Evolutionary conservation across 1,140 invertebrate species (phyloP).

Genomic region (Branchinecta lindahli): DNA sequence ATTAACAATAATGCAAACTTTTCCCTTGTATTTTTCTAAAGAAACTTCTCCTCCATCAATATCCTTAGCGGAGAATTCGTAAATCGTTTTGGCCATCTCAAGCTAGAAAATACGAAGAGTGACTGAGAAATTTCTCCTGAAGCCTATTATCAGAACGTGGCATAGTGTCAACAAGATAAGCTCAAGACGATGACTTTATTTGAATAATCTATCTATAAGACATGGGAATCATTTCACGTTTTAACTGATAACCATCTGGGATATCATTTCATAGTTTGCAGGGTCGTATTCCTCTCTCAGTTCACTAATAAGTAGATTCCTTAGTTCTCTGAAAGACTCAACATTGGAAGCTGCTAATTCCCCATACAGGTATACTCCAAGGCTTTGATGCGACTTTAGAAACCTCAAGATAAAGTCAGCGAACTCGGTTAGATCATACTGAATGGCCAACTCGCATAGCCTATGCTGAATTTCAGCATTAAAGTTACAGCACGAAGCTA

Average conservation of each 20-base stretch:
- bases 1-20: slow-evolving; percentile 61
- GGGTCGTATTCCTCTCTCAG: not conserved
- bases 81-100: slow-evolving; percentile 46
- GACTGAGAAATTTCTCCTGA: too few relatives aligned
- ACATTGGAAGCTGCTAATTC: not conserved
- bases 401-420: not conserved
- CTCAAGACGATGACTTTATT: too few relatives aligned
- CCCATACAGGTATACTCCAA: not conserved
- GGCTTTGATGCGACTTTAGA: not conserved
- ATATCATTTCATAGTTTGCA: not conserved
- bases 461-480: not conserved
- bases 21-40: slow-evolving; percentile 50
- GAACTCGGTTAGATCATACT: not conserved
- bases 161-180: too few relatives aligned
- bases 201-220: too few relatives aligned
- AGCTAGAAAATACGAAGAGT: not conserved
- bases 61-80: slow-evolving; percentile 55
- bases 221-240: too few relatives aligned
- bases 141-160: too few relatives aligned
- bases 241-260: too few relatives aligned
- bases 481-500: not conserved
- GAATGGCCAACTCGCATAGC: not conserved
- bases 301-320: not conserved
- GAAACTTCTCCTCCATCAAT: slow-evolving; percentile 53
- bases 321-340: not conserved